phyloP scores from a whole-genome alignment of 2,113 vertebrate genomes.

The Gulo gulo region DNA sequence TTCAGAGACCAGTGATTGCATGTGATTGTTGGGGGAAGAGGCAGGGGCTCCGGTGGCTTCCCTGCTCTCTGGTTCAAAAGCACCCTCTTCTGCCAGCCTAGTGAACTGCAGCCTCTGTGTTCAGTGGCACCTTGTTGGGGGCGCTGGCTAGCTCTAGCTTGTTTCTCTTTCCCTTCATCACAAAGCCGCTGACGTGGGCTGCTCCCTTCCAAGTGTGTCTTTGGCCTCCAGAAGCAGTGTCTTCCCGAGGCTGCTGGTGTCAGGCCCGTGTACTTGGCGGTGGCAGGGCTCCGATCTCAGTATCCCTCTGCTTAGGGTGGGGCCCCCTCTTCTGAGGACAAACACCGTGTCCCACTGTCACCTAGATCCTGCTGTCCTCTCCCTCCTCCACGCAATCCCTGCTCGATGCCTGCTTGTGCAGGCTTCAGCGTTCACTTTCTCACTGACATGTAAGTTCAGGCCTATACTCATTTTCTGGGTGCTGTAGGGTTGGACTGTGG shows the following conservation, averaged over 20 bases:
- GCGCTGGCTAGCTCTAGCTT: too few relatives aligned
- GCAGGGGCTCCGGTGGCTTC: too few relatives aligned
- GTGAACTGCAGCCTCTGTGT: neutral
- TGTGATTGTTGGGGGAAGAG: neutral
- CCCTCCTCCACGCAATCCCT: fast-evolving
- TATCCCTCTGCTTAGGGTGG: neutral
- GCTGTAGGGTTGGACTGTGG: neutral
- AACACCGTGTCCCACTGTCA: fast-evolving
- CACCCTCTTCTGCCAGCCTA: neutral
- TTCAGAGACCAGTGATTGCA: neutral
- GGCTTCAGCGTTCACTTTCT: neutral
- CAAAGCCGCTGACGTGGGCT: fast-evolving
- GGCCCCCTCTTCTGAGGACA: neutral
- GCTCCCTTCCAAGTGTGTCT: neutral
- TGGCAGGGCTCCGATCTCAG: neutral
- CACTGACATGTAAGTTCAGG: neutral
- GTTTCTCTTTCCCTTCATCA: neutral
- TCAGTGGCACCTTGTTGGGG: neutral
- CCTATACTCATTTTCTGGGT: too few relatives aligned
- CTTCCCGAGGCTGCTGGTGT: neutral
- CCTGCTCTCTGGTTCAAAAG: neutral
- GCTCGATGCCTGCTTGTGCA: neutral
- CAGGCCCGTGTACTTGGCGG: fast-evolving
- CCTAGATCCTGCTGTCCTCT: fast-evolving
- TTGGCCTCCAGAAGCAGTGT: neutral